phyloP scores from a whole-genome alignment of 2,888 invertebrate species.

The Drosophila sordidula region DNA sequence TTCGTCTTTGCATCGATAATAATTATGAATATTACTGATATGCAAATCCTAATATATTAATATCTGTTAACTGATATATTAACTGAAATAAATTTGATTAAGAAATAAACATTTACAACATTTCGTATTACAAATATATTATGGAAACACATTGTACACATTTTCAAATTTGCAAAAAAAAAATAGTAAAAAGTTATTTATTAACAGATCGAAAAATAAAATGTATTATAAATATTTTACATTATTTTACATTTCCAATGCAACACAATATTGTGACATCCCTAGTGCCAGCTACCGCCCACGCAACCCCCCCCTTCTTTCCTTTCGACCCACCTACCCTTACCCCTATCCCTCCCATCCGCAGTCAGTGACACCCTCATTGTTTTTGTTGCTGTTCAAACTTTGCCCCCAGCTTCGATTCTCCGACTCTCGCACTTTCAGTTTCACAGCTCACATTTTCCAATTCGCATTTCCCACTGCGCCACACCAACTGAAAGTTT shows the following conservation, averaged over 20 bases:
- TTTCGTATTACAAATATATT: too few relatives aligned
- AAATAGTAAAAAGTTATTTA: too few relatives aligned
- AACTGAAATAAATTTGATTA: too few relatives aligned
- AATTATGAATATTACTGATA: neutral
- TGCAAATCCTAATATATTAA: too few relatives aligned
- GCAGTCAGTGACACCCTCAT: slow-evolving; percentile 19
- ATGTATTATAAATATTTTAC: neutral
- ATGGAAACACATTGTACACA: too few relatives aligned
- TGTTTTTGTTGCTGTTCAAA: slow-evolving; percentile 60
- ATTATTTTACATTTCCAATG: neutral
- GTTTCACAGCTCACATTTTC: slow-evolving; percentile 5
- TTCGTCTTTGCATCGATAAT: neutral
- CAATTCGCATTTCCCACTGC: slow-evolving; percentile 10
- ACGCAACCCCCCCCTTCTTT: too few relatives aligned
- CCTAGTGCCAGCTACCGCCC: neutral
- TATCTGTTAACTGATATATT: too few relatives aligned
- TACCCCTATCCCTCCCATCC: neutral
- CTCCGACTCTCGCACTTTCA: slow-evolving; percentile 8
- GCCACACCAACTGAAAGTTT: slow-evolving; percentile 26
- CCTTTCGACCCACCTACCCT: slow-evolving; percentile 6
- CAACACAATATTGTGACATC: neutral
- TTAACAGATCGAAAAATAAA: neutral
- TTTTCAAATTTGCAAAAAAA: too few relatives aligned
- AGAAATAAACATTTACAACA: too few relatives aligned
- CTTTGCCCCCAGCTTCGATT: slow-evolving; percentile 48